Base-by-base conservation (phyloP, 1,140 invertebrate species). In the Ptiloglossa arizonensis region DNA sequence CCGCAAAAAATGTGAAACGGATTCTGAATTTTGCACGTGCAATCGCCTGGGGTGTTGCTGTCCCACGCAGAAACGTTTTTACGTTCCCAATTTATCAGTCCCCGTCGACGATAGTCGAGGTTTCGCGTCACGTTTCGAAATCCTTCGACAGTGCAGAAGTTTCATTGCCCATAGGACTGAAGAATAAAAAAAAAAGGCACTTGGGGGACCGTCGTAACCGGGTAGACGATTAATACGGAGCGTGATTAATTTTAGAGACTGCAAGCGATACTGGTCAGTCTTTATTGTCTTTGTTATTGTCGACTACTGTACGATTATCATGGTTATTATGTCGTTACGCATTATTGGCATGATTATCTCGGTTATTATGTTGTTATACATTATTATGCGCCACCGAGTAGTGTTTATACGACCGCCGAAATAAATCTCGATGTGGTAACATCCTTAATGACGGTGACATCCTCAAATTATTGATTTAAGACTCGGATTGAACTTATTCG, bases 281-380 rank as follows among this genome's bases (percentile, higher is more conserved):
- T 50, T 52, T 32, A 41, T 54, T 63, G 24, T 44, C 48, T 73
- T 41, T 29, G 59, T 44, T 44, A 32, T 32, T 41, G 82, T 67
- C 75, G 72, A 85, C 83, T 82, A 80, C 64, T 50, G 66, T 50
- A 74, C 60, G 78, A 62, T 66, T 62, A 63, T 29, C 27, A 13
- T 54, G 41, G 41, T 68, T 44, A 27, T 68, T 80, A 57, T n/a
- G 35, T 63, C 63, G 29, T 63, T 69, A 27, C 19, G 48, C 15
- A 1, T 52, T 44, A 69, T 54, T 70, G 72, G 13, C n/a, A 44
- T 60, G 44, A 67, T 50, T 60, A 50, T 24, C 56, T 56, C 19
- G 32, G 54, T 75, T 67, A 67, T 68, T 62, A 76, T 75, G 19
- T 38, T 62, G 69, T 71, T 71, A 72, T 35, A 56, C 57, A 35